Evolutionary conservation across 2,113 vertebrate genomes (phyloP).

Genomic region (Etheostoma cragini): DNA sequence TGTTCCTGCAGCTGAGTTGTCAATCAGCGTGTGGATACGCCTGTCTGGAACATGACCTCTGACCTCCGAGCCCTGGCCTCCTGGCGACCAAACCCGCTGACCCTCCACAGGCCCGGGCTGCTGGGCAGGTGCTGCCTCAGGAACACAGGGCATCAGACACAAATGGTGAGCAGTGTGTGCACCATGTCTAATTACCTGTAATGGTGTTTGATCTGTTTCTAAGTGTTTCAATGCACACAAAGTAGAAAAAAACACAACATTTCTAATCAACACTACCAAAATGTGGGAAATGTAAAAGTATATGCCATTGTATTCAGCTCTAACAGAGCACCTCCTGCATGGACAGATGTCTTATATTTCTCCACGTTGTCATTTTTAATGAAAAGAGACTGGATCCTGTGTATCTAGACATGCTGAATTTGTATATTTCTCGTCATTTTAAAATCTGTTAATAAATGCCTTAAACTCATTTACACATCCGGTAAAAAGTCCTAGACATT

Average conservation of each 20-base stretch:
- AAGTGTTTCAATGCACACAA: constrained; percentile 70
- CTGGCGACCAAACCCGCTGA: constrained; percentile 65
- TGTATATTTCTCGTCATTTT: background rate
- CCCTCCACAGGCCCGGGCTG: constrained; percentile 51
- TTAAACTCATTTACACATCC: background rate
- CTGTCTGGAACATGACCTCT: constrained; percentile 75
- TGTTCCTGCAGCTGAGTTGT: constrained; percentile 77
- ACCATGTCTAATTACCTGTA: constrained; percentile 67
- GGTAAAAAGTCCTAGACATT: background rate
- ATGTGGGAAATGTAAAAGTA: constrained; percentile 28
- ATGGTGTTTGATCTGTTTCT: constrained; percentile 65
- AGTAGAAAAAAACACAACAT: constrained; percentile 19
- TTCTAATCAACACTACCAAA: constrained; percentile 17
- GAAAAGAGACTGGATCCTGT: background rate
- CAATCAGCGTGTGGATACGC: constrained; percentile 71
- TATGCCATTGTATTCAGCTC: background rate
- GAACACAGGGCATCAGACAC: constrained; percentile 59
- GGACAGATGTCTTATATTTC: background rate
- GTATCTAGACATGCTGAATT: background rate
- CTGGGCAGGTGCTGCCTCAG: constrained; percentile 74
- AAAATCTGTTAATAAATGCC: too few species aligned
- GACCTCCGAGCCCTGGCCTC: constrained; percentile 64
- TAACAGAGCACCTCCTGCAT: background rate
- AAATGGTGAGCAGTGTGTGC: constrained; percentile 65
- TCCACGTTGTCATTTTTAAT: background rate